These are phyloP conservation scores for Brachyopa scutellaris DNA, from an alignment of 2,888 invertebrate genomes.

Conservation along the genomic window DNA sequence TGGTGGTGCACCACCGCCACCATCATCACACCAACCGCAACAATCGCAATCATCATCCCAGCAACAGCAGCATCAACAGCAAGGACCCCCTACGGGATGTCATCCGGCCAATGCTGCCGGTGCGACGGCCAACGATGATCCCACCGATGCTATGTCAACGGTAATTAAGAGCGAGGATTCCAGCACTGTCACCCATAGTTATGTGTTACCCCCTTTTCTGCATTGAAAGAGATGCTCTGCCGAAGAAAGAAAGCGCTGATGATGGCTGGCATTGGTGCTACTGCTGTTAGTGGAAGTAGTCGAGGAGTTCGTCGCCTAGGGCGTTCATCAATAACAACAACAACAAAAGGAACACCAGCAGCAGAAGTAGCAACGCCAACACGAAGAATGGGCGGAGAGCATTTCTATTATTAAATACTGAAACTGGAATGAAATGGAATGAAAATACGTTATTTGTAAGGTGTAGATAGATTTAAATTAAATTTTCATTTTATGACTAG, in stretches of 20 bases:
- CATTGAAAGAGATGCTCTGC: slow-evolving; percentile 82
- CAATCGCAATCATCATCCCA: slow-evolving; percentile 73
- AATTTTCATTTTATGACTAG: slow-evolving; percentile 12
- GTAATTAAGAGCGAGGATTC: slow-evolving; percentile 81
- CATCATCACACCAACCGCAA: slow-evolving; percentile 69
- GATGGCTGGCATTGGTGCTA: slow-evolving; percentile 48
- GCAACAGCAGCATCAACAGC: slow-evolving; percentile 72
- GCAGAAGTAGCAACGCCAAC: neutral
- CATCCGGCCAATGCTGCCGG: slow-evolving; percentile 63
- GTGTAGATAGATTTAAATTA: slow-evolving; percentile 30
- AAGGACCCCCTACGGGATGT: slow-evolving; percentile 66
- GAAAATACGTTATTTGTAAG: slow-evolving; percentile 28
- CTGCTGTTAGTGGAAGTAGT: neutral
- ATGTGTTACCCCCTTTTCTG: slow-evolving; percentile 82
- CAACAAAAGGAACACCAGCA: slow-evolving; percentile 3
- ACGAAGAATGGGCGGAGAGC: slow-evolving; percentile 33
- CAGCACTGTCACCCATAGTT: slow-evolving; percentile 80
- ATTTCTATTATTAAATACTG: slow-evolving; percentile 59
- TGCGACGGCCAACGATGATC: slow-evolving; percentile 76
- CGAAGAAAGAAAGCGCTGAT: slow-evolving; percentile 75
- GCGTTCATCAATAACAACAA: slow-evolving; percentile 38
- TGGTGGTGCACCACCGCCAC: slow-evolving; percentile 58
- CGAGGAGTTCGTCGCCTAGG: slow-evolving; percentile 31
- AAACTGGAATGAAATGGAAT: slow-evolving; percentile 27
- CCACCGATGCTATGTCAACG: slow-evolving; percentile 78